phyloP scores from a whole-genome alignment of 2,797 vertebrate species.

The Hippoglossus hippoglossus region DNA sequence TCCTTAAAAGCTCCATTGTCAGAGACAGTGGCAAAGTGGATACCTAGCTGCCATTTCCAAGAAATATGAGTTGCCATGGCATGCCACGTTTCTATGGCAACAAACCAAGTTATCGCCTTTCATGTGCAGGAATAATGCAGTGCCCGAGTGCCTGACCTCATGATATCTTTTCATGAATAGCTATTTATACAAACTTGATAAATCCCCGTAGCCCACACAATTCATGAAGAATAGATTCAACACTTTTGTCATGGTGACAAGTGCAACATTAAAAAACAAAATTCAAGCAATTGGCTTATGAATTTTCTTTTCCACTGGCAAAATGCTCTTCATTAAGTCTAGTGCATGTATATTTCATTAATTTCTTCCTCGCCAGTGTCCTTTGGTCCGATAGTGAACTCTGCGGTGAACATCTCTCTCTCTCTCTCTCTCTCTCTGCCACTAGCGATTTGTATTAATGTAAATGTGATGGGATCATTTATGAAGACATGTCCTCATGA shows the following conservation, averaged over 20 bases:
- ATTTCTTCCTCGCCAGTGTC: constrained; percentile 22
- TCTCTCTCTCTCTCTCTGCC: constrained; percentile 17
- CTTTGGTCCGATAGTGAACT: constrained; percentile 19
- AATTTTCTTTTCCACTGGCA: constrained; percentile 20
- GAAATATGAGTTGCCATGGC: constrained; percentile 46
- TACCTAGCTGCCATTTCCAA: constrained; percentile 49
- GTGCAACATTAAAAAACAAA: not conserved
- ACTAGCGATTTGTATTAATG: constrained; percentile 42
- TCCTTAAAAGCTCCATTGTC: constrained; percentile 61
- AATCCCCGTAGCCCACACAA: constrained; percentile 25
- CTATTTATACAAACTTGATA: constrained; percentile 44
- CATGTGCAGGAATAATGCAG: constrained; percentile 51
- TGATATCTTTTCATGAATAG: constrained; percentile 53
- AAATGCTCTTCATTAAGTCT: constrained; percentile 34
- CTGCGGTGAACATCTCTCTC: constrained; percentile 19
- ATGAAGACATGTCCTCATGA: constrained; percentile 56
- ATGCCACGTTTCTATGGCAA: constrained; percentile 75
- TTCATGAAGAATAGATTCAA: constrained; percentile 30
- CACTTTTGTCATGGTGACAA: constrained; percentile 26
- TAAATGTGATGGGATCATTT: constrained; percentile 67
- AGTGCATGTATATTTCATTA: constrained; percentile 32
- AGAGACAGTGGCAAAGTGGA: constrained; percentile 25
- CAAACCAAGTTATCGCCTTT: constrained; percentile 57
- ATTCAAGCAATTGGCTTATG: not conserved
- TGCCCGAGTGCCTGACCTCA: constrained; percentile 45